Percentiles rank a stretch among this genome's conserved stretches.
Evolutionary conservation across 2,888 invertebrate genomes (phyloP).

Genomic region (Coremacera marginata): DNA sequence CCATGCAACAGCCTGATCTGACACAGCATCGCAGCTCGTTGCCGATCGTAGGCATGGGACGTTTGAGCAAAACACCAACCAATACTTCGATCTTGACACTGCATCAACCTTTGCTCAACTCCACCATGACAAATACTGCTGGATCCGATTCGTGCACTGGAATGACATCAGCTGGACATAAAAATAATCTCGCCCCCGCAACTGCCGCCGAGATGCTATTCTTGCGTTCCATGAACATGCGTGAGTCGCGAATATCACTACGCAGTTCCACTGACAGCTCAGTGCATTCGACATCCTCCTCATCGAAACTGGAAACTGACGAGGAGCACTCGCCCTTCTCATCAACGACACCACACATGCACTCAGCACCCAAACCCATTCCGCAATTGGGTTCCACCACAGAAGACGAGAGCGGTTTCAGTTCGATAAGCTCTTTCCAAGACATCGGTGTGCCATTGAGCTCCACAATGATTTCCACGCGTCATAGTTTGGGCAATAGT

Average conservation of each 20-base stretch:
- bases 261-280: conserved; percentile 69
- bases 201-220: conserved; percentile 61
- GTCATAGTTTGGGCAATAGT: conserved; percentile 18
- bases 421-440: conserved; percentile 87
- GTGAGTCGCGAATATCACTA: conserved; percentile 67
- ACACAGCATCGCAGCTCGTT: conserved; percentile 57
- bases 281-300: conserved; percentile 68
- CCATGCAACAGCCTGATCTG: conserved; percentile 75
- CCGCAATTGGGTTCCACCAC: conserved; percentile 61
- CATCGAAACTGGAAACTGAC: conserved; percentile 66
- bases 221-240: conserved; percentile 64
- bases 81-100: conserved; percentile 52
- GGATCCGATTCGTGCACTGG: conserved; percentile 7
- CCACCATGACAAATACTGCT: conserved; percentile 49
- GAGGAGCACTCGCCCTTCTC: conserved; percentile 55
- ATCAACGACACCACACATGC: conserved; percentile 32
- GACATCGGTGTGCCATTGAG: conserved; percentile 79
- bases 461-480: conserved; percentile 56
- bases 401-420: conserved; percentile 88
- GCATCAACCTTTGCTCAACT: conserved; percentile 53
- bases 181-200: conserved; percentile 14
- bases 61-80: conserved; percentile 51
- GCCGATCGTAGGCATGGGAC: conserved; percentile 44
- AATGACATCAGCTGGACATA: not conserved
- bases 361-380: conserved; percentile 39